Evolutionary conservation across 2,888 invertebrate species (phyloP).

Genomic region (Amphipoea lucens): DNA sequence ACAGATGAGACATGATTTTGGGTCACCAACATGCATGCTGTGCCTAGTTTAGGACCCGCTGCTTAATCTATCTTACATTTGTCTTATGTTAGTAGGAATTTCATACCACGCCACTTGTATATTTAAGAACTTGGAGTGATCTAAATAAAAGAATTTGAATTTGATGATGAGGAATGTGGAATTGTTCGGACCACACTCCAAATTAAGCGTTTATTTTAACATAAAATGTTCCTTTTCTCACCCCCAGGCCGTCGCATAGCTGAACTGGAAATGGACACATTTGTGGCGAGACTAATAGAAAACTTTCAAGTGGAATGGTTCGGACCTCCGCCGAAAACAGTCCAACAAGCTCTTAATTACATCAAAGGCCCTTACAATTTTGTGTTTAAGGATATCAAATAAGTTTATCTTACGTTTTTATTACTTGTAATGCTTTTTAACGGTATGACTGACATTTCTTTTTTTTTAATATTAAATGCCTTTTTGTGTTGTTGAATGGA

Average conservation of each 20-base stretch:
- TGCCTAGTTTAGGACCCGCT: no score
- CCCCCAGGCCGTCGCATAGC: conserved; percentile 90
- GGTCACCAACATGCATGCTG: no score
- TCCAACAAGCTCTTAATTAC: conserved; percentile 76
- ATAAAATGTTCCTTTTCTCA: not conserved
- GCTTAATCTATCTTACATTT: no score
- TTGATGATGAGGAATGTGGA: not conserved
- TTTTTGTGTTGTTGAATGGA: not conserved
- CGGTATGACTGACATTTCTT: not conserved
- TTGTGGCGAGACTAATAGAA: conserved; percentile 78
- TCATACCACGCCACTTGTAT: no score
- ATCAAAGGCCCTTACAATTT: conserved; percentile 80
- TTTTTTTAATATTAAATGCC: not conserved
- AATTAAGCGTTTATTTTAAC: not conserved
- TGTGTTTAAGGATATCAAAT: conserved; percentile 76
- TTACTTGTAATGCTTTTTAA: not conserved
- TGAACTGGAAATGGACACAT: conserved; percentile 90
- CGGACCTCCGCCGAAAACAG: conserved; percentile 75
- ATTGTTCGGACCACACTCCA: not conserved
- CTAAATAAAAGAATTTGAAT: no score
- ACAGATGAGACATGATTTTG: no score
- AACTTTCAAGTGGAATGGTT: conserved; percentile 78
- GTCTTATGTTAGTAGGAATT: no score
- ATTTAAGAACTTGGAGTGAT: no score
- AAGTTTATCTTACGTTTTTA: not conserved